phyloP scores from a whole-genome alignment of 2,888 invertebrate genomes.

The Hetaerina titia region DNA sequence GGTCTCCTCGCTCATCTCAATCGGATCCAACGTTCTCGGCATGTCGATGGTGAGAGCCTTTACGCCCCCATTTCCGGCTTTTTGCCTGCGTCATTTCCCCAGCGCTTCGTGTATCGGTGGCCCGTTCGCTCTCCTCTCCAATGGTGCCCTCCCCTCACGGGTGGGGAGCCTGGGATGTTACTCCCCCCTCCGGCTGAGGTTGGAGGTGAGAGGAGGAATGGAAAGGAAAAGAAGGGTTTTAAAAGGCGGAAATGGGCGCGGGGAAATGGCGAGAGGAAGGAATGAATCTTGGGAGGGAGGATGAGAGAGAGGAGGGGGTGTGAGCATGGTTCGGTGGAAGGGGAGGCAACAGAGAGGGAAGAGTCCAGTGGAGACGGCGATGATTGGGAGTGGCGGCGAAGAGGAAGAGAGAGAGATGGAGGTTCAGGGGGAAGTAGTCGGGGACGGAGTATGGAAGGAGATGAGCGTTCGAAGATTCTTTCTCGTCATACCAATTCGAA shows the following conservation, averaged over 20 bases:
- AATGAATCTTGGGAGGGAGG: neutral
- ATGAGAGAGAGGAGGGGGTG: neutral
- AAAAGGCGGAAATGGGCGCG: slow-evolving; percentile 10
- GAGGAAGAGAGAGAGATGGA: too few species aligned
- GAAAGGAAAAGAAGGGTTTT: neutral
- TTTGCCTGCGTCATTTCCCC: neutral
- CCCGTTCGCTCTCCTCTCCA: neutral
- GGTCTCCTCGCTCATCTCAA: neutral
- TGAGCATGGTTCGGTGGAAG: neutral
- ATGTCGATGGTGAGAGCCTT: neutral
- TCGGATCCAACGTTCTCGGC: neutral
- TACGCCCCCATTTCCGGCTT: neutral
- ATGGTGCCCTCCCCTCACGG: neutral
- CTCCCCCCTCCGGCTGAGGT: neutral
- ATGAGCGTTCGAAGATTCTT: too few species aligned
- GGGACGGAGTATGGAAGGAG: neutral
- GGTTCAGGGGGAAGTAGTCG: neutral
- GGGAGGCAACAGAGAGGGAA: too few species aligned
- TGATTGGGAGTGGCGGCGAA: too few species aligned
- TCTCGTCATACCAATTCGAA: too few species aligned
- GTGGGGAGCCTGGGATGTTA: neutral
- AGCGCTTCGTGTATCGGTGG: neutral
- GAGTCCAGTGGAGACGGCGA: too few species aligned
- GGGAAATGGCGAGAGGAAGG: neutral
- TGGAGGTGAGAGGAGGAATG: neutral